phyloP scores from a whole-genome alignment of 2,113 vertebrate genomes.

The Tragelaphus buxtoni region DNA sequence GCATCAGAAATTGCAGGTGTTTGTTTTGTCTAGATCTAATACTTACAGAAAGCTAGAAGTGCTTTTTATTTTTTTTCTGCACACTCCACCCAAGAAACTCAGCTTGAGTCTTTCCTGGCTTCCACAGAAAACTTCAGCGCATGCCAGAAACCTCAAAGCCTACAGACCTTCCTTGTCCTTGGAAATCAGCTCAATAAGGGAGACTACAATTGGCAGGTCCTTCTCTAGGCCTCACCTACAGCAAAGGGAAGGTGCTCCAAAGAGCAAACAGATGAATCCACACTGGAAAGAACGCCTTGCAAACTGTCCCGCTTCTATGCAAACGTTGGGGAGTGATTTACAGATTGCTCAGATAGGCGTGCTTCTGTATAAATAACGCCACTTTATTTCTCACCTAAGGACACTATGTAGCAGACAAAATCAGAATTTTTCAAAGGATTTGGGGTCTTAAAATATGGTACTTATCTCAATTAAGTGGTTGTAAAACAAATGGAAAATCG shows the following conservation, averaged over 20 bases:
- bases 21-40: not conserved
- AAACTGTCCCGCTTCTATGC: not conserved
- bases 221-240: not conserved
- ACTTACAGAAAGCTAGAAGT: not conserved
- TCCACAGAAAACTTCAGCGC: not conserved
- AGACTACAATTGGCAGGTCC: not conserved
- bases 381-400: not conserved
- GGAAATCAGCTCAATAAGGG: not conserved
- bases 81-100: not conserved
- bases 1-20: not conserved
- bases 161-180: not conserved
- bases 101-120: not conserved
- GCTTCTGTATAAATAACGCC: not conserved
- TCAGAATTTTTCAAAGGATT: not conserved
- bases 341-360: not conserved
- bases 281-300: not conserved
- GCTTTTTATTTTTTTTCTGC: not conserved
- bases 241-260: not conserved
- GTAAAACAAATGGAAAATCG: not conserved
- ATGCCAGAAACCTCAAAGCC: not conserved
- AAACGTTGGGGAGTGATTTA: accelerated
- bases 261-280: not conserved
- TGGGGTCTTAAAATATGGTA: not conserved
- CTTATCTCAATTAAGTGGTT: not conserved
- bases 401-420: not conserved